Evolutionary conservation across 2,797 vertebrate genomes (phyloP), one percentile per base, ranked within the genome.

Genomic region (Crenuchus spilurus): DNA sequence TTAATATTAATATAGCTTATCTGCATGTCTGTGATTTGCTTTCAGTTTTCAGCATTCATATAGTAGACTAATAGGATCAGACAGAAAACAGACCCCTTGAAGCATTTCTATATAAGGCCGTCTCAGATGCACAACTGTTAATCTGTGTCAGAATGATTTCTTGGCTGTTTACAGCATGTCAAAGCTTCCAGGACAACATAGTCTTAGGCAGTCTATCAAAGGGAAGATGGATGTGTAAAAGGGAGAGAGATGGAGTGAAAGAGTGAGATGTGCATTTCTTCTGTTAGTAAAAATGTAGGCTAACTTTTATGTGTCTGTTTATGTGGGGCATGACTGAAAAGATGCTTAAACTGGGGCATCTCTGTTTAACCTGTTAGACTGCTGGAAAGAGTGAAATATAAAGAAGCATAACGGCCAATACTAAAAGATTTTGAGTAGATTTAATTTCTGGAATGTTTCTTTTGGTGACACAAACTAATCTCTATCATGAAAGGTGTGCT

Each of bases 71-170:
- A 70, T 46, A 26, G 24, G 35, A 71, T 6, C 14, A 65, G 52
- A 60, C 52, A 42, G 24, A 66, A 58, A 22, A 18, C 74, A 65
- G 44, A 51, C 46, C 67, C 41, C 39, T 22, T 49, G 13, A 16
- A 48, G 28, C 62, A 67, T 66, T 58, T 71, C 75, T 66, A 77
- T 77, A 77, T 66, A 77, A 67, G 75, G 75, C 62, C 39, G 48
- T 67, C 33, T 52, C 26, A 39, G 51, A 22, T 20, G 24, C 51
- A 26, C 6, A 3, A 22, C 16, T 76, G 75, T 66, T 52, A 51
- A 72, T 66, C 68, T 52, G 54, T 49, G 30, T 42, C 14, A 51
- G 62, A 71, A 58, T 66, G 61, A 66, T 62, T 61, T 33, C n/a
- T 58, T 13, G 14, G 41, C 30, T 77, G 75, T 77, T 77, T 77